phyloP scores from a whole-genome alignment of 2,113 vertebrate genomes.

The Neofelis nebulosa region DNA sequence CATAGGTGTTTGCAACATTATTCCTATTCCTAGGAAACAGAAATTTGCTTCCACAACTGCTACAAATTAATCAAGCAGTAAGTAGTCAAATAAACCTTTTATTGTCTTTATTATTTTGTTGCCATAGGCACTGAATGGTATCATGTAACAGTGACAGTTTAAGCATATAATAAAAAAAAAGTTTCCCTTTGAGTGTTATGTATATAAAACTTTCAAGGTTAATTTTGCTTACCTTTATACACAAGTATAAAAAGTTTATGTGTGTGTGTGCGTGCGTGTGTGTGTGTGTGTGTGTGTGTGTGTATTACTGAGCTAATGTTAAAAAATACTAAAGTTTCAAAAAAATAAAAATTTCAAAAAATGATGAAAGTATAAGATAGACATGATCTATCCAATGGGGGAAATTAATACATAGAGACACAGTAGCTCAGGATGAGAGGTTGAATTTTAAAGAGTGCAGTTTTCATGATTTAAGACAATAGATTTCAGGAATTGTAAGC shows the following conservation, averaged over 20 bases:
- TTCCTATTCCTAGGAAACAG: constrained; percentile 3
- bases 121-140: not conserved
- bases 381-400: not conserved
- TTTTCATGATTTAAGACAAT: not conserved
- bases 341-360: not conserved
- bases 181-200: not conserved
- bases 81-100: not conserved
- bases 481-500: not conserved
- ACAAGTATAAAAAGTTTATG: not conserved
- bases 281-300: not conserved
- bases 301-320: not conserved
- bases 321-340: not conserved
- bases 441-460: not conserved
- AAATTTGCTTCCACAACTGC: constrained; percentile 38
- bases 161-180: not conserved
- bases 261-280: not conserved
- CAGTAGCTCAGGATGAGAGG: not conserved
- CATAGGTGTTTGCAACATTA: constrained; percentile 15
- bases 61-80: constrained; percentile 45
- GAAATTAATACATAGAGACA: not conserved
- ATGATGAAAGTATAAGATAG: not conserved
- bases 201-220: not conserved
- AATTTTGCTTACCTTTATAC: not conserved
- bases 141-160: not conserved
- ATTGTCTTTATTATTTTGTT: constrained; percentile 42